Evolutionary conservation across 2,888 invertebrate genomes (phyloP).

Genomic region (Eupithecia dodoneata): DNA sequence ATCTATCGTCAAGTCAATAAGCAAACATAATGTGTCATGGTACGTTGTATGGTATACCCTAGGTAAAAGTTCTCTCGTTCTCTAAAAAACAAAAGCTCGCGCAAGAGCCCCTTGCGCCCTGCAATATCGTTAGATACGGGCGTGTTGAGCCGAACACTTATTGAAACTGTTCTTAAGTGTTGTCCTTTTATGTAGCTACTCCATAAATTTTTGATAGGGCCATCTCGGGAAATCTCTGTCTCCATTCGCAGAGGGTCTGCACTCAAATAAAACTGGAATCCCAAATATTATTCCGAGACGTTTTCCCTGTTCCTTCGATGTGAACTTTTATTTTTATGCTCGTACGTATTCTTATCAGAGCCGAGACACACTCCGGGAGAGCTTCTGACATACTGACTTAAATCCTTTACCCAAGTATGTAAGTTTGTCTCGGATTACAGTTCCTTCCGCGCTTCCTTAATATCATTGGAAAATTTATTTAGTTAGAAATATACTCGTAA

Average conservation of each 20-base stretch:
- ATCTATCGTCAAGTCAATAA: neutral
- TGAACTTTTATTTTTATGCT: conserved; percentile 84
- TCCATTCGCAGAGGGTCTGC: conserved; percentile 82
- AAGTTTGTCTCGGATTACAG: conserved; percentile 68
- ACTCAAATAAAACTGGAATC: conserved; percentile 83
- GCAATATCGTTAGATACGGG: conserved; percentile 58
- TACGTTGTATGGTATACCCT: neutral
- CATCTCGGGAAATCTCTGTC: conserved; percentile 84
- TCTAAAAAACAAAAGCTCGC: conserved; percentile 23
- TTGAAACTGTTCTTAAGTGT: conserved; percentile 82
- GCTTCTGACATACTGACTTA: conserved; percentile 79
- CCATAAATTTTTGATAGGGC: conserved; percentile 84
- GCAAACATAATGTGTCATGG: conserved; percentile 13
- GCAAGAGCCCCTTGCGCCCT: conserved; percentile 30
- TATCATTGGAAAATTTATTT: conserved; percentile 52
- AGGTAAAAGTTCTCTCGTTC: conserved; percentile 5
- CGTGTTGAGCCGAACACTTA: conserved; percentile 75
- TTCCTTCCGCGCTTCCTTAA: conserved; percentile 54
- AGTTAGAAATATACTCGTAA: neutral
- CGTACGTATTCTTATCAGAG: conserved; percentile 82
- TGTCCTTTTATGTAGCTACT: conserved; percentile 83
- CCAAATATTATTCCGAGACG: conserved; percentile 83
- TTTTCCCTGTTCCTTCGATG: conserved; percentile 81
- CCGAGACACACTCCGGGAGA: conserved; percentile 77
- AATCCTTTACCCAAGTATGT: conserved; percentile 72